These are phyloP conservation scores for Monopis laevigella DNA, from an alignment of 2,888 invertebrate species.

Conservation along the genomic window DNA sequence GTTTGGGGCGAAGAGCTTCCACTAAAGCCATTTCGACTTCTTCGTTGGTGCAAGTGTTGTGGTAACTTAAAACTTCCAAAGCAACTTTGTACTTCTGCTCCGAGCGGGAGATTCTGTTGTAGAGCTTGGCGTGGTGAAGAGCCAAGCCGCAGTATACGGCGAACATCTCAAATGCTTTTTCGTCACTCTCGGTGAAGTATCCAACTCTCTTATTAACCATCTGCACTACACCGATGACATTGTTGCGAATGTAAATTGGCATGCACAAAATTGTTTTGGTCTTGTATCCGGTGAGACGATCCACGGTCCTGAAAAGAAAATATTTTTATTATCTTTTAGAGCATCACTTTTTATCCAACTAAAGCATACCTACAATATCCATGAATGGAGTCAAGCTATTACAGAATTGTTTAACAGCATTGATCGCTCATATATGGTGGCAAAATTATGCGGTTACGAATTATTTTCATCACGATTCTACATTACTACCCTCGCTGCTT, in stretches of 20 bases:
- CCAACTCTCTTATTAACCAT: slow-evolving; percentile 80
- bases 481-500: too few relatives aligned
- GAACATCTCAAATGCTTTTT: slow-evolving; percentile 84
- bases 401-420: too few relatives aligned
- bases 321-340: too few relatives aligned
- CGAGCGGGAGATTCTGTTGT: slow-evolving; percentile 82
- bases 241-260: slow-evolving; percentile 84
- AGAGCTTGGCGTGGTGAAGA: slow-evolving; percentile 84
- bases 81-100: slow-evolving; percentile 87
- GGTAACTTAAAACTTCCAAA: slow-evolving; percentile 84
- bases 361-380: too few relatives aligned
- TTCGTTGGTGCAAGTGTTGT: slow-evolving; percentile 79
- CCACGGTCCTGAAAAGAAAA: slow-evolving; percentile 59
- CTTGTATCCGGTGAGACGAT: slow-evolving; percentile 73
- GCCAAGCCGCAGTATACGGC: slow-evolving; percentile 88
- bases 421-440: too few relatives aligned
- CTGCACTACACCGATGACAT: slow-evolving; percentile 86
- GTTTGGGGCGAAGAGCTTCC: slow-evolving; percentile 19
- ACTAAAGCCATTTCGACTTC: slow-evolving; percentile 62
- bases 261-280: slow-evolving; percentile 84
- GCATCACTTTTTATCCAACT: too few relatives aligned
- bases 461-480: too few relatives aligned
- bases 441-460: too few relatives aligned
- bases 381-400: too few relatives aligned
- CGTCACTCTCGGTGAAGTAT: slow-evolving; percentile 73